These are phyloP conservation scores for Anthoptus insignis DNA, from an alignment of 2,888 invertebrate genomes.

Conservation along the genomic window DNA sequence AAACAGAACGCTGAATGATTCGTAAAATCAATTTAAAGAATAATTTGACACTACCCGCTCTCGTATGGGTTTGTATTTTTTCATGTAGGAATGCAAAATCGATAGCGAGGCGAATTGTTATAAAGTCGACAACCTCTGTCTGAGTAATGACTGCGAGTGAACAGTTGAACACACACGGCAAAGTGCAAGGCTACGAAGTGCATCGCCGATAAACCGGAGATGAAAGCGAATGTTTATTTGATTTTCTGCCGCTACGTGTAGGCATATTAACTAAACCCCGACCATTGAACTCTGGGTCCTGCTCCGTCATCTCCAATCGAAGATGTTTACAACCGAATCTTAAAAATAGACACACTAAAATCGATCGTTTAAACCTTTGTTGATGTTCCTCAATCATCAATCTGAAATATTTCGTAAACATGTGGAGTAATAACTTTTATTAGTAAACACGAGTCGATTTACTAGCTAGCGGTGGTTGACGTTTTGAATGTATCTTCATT, in stretches of 20 bases:
- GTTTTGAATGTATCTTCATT: slow-evolving; percentile 56
- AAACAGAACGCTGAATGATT: not conserved
- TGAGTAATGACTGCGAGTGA: slow-evolving; percentile 67
- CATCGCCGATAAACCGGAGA: slow-evolving; percentile 81
- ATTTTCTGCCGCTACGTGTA: slow-evolving; percentile 73
- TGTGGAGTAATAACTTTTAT: slow-evolving; percentile 30
- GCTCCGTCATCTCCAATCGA: slow-evolving; percentile 59
- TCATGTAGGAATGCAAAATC: slow-evolving; percentile 56
- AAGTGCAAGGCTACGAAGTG: slow-evolving; percentile 80
- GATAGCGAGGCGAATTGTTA: slow-evolving; percentile 62
- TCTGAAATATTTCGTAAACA: slow-evolving; percentile 9
- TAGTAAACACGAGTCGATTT: slow-evolving; percentile 40
- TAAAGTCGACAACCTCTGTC: slow-evolving; percentile 68
- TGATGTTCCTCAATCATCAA: slow-evolving; percentile 21
- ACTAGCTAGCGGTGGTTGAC: slow-evolving; percentile 35
- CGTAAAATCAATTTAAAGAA: not conserved
- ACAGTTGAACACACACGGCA: slow-evolving; percentile 67
- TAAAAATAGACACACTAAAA: slow-evolving; percentile 39
- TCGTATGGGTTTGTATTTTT: slow-evolving; percentile 19
- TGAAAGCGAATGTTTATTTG: slow-evolving; percentile 84
- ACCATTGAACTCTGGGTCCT: slow-evolving; percentile 63
- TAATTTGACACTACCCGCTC: not conserved
- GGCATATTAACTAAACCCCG: slow-evolving; percentile 71
- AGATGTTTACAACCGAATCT: slow-evolving; percentile 40
- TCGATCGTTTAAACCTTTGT: slow-evolving; percentile 21